Percentiles rank a stretch among this genome's conserved stretches.
These are phyloP conservation scores for Micromesistius poutassou DNA, from an alignment of 2,797 vertebrate genomes.

Conservation along the genomic window DNA sequence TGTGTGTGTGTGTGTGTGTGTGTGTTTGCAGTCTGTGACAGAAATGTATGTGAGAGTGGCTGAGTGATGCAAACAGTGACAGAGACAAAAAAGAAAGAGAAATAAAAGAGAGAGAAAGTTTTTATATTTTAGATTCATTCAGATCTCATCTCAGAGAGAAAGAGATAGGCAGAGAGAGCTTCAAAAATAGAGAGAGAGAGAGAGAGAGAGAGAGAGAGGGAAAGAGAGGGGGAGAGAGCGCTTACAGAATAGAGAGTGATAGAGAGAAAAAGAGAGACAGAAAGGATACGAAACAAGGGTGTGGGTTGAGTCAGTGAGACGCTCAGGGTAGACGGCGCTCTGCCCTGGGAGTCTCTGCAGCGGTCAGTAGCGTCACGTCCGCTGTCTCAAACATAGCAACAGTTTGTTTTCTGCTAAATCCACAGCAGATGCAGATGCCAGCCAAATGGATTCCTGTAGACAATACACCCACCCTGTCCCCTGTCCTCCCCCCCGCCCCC, in stretches of 20 bases:
- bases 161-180: constrained; percentile 11
- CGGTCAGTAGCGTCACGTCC: constrained; percentile 71
- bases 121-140: not conserved
- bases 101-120: constrained; percentile 6
- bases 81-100: not conserved
- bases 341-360: too few species aligned
- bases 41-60: not conserved
- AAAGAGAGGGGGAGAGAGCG: constrained; percentile 25
- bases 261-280: not conserved
- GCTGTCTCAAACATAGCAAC: constrained; percentile 64
- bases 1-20: not conserved
- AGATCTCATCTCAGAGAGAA: not conserved
- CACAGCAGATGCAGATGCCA: constrained; percentile 49
- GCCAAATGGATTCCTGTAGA: constrained; percentile 60
- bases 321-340: constrained; percentile 41
- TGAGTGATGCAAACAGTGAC: not conserved
- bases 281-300: constrained; percentile 9
- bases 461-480: constrained; percentile 34
- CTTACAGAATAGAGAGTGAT: not conserved
- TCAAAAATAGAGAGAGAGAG: not conserved
- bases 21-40: not conserved
- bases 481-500: not conserved
- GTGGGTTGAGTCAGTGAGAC: constrained; percentile 12
- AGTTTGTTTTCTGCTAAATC: constrained; percentile 62
- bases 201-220: constrained; percentile 14